These are phyloP conservation scores for Allygus modestus DNA, from an alignment of 2,888 invertebrate species.

Conservation along the genomic window DNA sequence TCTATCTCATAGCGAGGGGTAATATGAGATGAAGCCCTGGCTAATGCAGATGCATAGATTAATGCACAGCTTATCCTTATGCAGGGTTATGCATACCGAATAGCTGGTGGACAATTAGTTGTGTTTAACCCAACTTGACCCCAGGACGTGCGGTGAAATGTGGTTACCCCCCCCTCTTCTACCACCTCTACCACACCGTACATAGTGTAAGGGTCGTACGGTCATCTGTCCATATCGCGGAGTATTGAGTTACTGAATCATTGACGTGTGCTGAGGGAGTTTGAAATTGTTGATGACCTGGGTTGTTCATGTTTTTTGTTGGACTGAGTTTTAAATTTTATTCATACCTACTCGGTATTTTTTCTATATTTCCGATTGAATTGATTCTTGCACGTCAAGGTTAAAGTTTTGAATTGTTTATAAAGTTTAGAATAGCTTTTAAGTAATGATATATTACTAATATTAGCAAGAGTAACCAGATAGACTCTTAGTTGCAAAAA, in stretches of 20 bases:
- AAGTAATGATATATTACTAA: too few species aligned
- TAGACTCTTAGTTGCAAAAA: too few species aligned
- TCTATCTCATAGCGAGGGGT: too few species aligned
- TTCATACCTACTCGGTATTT: too few species aligned
- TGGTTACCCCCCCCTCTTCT: neutral
- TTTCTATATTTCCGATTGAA: too few species aligned
- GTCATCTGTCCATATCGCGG: neutral
- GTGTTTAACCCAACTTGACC: constrained; percentile 23
- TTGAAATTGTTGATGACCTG: neutral
- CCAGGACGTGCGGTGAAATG: neutral
- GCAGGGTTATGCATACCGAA: constrained; percentile 13
- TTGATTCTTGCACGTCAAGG: too few species aligned
- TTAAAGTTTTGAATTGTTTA: too few species aligned
- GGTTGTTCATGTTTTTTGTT: too few species aligned
- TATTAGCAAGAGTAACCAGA: too few species aligned
- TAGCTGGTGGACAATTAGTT: neutral
- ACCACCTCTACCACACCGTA: neutral
- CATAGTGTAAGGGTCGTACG: neutral
- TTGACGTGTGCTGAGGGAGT: neutral
- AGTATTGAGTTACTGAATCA: constrained; percentile 4
- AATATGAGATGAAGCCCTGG: neutral
- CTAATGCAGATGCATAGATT: constrained; percentile 8
- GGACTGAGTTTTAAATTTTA: too few species aligned
- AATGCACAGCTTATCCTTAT: neutral
- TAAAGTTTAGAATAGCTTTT: too few species aligned